These are phyloP conservation scores for Lepilemur ruficaudatus DNA, from an alignment of 2,797 vertebrate genomes.

Conservation along the genomic window DNA sequence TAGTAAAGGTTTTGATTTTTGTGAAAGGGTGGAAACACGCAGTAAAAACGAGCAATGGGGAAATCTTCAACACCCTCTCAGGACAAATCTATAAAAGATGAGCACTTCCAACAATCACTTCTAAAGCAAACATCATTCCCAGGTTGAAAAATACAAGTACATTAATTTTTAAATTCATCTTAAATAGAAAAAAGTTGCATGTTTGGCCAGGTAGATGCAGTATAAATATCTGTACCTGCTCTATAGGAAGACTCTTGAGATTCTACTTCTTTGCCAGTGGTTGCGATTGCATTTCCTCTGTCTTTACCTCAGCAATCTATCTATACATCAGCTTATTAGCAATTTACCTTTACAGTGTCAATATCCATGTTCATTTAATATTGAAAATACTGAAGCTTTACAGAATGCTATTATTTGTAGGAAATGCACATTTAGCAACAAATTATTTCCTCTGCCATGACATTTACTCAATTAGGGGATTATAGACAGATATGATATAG, in stretches of 20 bases:
- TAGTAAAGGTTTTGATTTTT: background rate
- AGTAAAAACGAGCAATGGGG: background rate
- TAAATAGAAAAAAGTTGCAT: background rate
- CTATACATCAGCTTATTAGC: background rate
- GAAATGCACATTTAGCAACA: background rate
- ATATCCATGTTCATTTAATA: background rate
- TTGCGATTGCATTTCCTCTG: background rate
- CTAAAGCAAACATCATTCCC: background rate
- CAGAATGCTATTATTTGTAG: background rate
- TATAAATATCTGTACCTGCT: background rate
- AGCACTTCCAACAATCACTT: background rate
- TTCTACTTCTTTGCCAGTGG: background rate
- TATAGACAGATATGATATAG: background rate
- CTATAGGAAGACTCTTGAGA: background rate
- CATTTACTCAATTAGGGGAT: background rate
- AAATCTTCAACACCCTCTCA: background rate
- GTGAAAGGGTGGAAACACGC: background rate
- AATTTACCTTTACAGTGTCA: background rate
- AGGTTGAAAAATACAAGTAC: background rate
- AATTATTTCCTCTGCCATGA: background rate
- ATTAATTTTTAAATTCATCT: conserved; percentile 1
- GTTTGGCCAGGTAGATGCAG: background rate
- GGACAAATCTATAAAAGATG: background rate
- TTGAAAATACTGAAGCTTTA: background rate
- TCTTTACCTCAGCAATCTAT: background rate